Base-by-base conservation (phyloP, 1,140 invertebrate genomes). In the Halyomorpha halys region DNA sequence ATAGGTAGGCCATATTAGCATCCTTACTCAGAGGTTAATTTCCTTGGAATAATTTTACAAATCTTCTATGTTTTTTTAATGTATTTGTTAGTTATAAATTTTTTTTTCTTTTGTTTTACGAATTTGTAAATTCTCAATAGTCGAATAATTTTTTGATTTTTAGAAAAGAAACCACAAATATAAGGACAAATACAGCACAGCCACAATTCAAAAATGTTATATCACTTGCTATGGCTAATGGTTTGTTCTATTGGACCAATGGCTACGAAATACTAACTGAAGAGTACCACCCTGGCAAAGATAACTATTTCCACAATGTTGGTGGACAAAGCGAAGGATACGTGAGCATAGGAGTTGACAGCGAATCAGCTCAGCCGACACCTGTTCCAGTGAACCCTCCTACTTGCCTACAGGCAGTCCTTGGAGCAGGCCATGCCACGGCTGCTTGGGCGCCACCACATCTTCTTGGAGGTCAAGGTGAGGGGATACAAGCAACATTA, bases 231-330 rank as follows among this genome's bases (percentile, higher is more conserved):
- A 85, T 82, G 67, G 83, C 83, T 0, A 84, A 86, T 70, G 83
- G 84, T 0, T 76, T 87, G n/a, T 87, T 90, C 69, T 90, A 88
- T 72, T 90, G 87, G 86, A 90, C 88, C 0, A 87, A 90, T 71
- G 88, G 86, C 0, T 76, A 80, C 19, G 82, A 85, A 69, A 79
- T 89, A 62, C 76, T 86, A 59, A 81, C 81, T 8, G 87, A 92
- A 75, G 85, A 89, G 70, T 86, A 88, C 71, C 81, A 86, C 70
- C 71, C 73, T 11, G 74, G 74, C 45, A 77, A 78, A 39, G 78
- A 87, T 63, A 82, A 76, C 70, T 91, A 86, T 69, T 87, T 84
- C 70, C 87, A 91, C 70, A 90, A 89, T 72, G 39, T 68, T 8
- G 87, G 83, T 72, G 80, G 83, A 0, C 77, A 78, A 44, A 72